Evolutionary conservation across 2,113 vertebrate genomes (phyloP).

Genomic region (Mus pahari): DNA sequence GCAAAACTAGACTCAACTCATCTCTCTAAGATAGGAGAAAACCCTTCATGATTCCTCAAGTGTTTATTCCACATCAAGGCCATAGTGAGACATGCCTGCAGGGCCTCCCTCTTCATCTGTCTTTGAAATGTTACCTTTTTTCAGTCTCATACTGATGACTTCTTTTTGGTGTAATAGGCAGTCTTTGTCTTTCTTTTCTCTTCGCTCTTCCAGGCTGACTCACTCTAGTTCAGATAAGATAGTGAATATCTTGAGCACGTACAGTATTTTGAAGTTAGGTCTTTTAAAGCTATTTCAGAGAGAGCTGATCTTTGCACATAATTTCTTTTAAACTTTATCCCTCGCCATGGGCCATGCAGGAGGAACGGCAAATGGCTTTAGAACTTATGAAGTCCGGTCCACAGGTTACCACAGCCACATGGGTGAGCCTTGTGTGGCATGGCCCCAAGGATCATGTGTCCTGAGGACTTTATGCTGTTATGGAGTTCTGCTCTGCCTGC

Average conservation of each 20-base stretch:
- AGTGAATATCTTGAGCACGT: background rate
- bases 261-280: background rate
- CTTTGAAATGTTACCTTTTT: constrained; percentile 1
- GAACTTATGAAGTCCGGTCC: too few relatives aligned
- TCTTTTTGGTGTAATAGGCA: background rate
- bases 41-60: background rate
- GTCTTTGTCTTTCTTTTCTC: background rate
- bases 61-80: constrained; percentile 25
- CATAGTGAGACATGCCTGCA: background rate
- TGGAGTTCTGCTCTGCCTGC: too few relatives aligned
- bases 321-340: background rate
- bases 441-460: too few relatives aligned
- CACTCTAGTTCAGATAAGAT: constrained; percentile 34
- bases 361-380: too few relatives aligned
- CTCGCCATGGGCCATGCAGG: too few relatives aligned
- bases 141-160: constrained; percentile 2
- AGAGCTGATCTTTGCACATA: background rate
- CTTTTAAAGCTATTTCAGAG: background rate
- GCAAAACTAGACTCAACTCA: background rate
- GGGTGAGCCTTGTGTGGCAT: too few relatives aligned
- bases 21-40: background rate
- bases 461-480: too few relatives aligned
- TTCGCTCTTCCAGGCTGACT: background rate
- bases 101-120: background rate
- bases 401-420: too few relatives aligned